phyloP scores from a whole-genome alignment of 2,888 invertebrate genomes.

The Phortica okadai region DNA sequence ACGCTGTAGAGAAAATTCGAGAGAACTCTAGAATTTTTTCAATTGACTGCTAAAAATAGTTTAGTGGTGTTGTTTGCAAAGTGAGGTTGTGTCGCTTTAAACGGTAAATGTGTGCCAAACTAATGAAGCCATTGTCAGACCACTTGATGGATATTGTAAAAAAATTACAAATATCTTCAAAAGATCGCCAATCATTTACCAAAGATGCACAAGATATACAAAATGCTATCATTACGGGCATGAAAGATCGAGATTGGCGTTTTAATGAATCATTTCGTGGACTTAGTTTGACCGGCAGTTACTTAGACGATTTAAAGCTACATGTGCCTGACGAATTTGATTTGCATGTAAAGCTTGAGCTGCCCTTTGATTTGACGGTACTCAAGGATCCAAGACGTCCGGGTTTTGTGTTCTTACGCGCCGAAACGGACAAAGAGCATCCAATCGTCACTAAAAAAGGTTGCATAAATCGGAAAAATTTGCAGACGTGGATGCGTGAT shows the following conservation, averaged over 20 bases:
- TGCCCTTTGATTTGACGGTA: conserved; percentile 39
- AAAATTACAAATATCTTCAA: neutral
- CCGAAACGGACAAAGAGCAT: neutral
- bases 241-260: conserved; percentile 38
- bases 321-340: conserved; percentile 63
- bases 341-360: conserved; percentile 52
- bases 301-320: conserved; percentile 53
- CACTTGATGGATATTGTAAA: neutral
- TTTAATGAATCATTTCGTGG: conserved; percentile 44
- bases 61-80: neutral
- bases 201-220: conserved; percentile 48
- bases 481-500: conserved; percentile 61
- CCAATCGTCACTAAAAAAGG: neutral
- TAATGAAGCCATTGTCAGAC: neutral
- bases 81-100: neutral
- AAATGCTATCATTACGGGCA: conserved; percentile 44
- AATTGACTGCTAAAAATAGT: neutral
- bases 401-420: conserved; percentile 42
- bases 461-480: conserved; percentile 49
- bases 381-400: neutral
- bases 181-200: conserved; percentile 36
- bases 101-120: neutral
- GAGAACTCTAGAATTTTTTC: neutral
- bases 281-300: conserved; percentile 53
- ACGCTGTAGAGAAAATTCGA: too few species aligned